Percentiles rank a stretch among this genome's conserved stretches.
Conservation (phyloP, 2,888 invertebrate genomes). For the Chrysolina oricalcia region DNA sequence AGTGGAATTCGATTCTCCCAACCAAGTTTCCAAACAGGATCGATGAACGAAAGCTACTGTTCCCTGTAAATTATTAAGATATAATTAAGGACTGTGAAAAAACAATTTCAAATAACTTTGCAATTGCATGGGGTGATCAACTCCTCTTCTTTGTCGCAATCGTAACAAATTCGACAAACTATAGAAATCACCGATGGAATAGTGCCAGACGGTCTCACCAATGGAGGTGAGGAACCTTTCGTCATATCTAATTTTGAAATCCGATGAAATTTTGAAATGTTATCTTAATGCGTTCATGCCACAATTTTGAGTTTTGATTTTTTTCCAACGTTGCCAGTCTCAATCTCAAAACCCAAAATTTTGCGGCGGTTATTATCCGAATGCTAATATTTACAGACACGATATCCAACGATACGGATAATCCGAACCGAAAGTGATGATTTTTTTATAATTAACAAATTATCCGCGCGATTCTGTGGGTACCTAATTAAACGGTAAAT, state of each 20-base stretch:
- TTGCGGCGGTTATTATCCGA: no score
- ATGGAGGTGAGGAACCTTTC: conserved; percentile 5
- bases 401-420: no score
- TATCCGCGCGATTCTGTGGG: no score
- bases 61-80: conserved; percentile 72
- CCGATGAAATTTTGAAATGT: background rate
- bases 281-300: no score
- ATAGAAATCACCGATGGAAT: conserved; percentile 59
- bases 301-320: no score
- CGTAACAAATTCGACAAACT: conserved; percentile 73
- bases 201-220: background rate
- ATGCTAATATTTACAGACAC: no score
- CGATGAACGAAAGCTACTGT: conserved; percentile 83
- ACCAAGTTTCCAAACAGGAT: conserved; percentile 83
- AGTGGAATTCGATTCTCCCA: conserved; percentile 82
- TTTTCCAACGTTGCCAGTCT: no score
- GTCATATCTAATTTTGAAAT: conserved; percentile 3
- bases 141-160: conserved; percentile 70
- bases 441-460: no score
- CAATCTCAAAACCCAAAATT: no score
- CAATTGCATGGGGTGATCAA: conserved; percentile 73
- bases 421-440: no score
- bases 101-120: conserved; percentile 66
- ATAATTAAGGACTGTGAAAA: background rate
- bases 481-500: no score